Base-by-base conservation (phyloP, 2,888 invertebrate genomes). In the Melikaiella ostensackeni region DNA sequence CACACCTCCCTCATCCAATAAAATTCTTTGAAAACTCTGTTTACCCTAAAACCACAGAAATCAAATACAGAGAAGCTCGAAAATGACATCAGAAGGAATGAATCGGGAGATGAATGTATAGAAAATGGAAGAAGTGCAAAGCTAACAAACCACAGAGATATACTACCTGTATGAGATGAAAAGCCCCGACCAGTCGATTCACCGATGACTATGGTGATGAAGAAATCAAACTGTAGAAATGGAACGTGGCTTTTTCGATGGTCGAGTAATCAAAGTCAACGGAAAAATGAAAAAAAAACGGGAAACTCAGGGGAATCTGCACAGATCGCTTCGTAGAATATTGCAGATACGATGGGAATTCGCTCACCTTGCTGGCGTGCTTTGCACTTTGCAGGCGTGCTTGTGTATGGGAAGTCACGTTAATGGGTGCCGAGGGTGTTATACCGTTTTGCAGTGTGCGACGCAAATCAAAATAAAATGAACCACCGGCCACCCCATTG, bases 391-490 rank as follows among this genome's bases (percentile, higher is more conserved):
- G 66, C 42, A 64, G 64, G 38, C 21, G 24, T 64, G 38, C 38
- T 64, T 35, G 16, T 66, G 27, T 70, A 70, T 21, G 46, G 70
- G 30, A 50, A 70, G 46, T 70, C 70, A 70, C 50, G 70, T 50
- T 70, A 70, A 70, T 70, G 50, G 30, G 30, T 50, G 50, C 70
- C 70, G 70, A 50, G 70, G 30, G 70, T 46, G 70, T 70, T 70
- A 70, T 70, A 33, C 50, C 70, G 50, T 70, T 70, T 70, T 70
- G 70, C 30, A 70, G n/a, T 46, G 70, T 50, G 50, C 70, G 70
- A 70, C 70, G 50, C 70, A 70, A 70, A 70, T 70, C 70, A 70
- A 70, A 70, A 70, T 70, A 70, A 70, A 70, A 70, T 70, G 70
- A 70, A 70, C 70, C 50, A 70, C 70, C 50, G 30, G 70, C 33